A percentile compares a stretch with the other conserved stretches of the same genome.
phyloP scores from a whole-genome alignment of 2,113 vertebrate genomes.

The Xenopus borealis region DNA sequence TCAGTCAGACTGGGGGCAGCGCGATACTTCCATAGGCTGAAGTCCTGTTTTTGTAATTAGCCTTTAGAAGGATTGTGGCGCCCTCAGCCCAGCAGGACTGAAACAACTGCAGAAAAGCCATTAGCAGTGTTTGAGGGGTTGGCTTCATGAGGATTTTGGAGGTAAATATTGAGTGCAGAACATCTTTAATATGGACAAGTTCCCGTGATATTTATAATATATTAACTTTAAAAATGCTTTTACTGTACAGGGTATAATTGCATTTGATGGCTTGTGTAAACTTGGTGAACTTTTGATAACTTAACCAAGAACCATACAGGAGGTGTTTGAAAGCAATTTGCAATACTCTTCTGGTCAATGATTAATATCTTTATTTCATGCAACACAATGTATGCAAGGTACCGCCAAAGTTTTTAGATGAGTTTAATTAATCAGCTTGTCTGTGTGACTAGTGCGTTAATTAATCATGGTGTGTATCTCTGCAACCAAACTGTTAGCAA shows the following conservation, averaged over 20 bases:
- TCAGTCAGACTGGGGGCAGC: too few relatives aligned
- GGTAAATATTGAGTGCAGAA: too few relatives aligned
- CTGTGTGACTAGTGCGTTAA: conserved; percentile 38
- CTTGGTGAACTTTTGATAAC: conserved; percentile 22
- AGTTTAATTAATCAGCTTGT: conserved; percentile 45
- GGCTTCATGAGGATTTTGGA: too few relatives aligned
- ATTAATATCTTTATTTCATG: conserved; percentile 46
- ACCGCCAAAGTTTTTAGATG: conserved; percentile 35
- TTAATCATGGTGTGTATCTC: conserved; percentile 41
- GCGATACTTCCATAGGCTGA: too few relatives aligned
- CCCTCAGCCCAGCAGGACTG: too few relatives aligned
- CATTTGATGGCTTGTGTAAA: neutral
- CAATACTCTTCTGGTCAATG: conserved; percentile 37
- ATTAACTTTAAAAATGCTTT: too few relatives aligned
- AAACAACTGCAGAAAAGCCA: too few relatives aligned
- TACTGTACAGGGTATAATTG: neutral
- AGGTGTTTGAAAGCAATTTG: conserved; percentile 17
- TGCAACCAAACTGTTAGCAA: conserved; percentile 31
- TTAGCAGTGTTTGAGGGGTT: too few relatives aligned
- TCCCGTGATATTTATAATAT: too few relatives aligned
- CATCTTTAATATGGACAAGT: too few relatives aligned
- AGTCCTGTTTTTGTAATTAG: too few relatives aligned
- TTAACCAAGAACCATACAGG: conserved; percentile 12
- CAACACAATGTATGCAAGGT: conserved; percentile 27
- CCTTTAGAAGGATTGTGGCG: too few relatives aligned